A percentile compares a stretch with the other conserved stretches of the same genome.
Conservation (phyloP, 2,113 vertebrate species). For the Prionailurus viverrinus region DNA sequence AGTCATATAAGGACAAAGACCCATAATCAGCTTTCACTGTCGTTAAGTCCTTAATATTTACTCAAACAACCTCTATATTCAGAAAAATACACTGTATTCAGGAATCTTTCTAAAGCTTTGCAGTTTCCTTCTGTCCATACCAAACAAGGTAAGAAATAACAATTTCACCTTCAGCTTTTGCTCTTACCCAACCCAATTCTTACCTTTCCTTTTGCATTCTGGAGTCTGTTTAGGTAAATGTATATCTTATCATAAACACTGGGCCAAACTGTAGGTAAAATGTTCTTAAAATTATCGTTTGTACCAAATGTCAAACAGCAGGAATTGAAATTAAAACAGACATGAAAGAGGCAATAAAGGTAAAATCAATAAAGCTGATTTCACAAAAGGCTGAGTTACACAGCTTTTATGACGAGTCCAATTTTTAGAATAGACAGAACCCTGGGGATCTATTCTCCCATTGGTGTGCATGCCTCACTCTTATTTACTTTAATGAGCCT, state of each 20-base stretch:
- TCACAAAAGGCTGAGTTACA: constrained; percentile 58
- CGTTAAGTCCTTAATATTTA: constrained; percentile 31
- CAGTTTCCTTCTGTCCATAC: not conserved
- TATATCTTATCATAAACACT: not conserved
- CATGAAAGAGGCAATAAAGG: constrained; percentile 60
- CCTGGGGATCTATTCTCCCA: not conserved
- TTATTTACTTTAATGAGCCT: constrained; percentile 71
- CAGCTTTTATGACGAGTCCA: constrained; percentile 42
- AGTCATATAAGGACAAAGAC: not conserved
- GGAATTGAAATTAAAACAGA: constrained; percentile 75
- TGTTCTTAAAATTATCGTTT: constrained; percentile 44
- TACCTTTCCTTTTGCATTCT: not conserved
- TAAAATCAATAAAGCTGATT: constrained; percentile 73
- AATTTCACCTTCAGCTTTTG: not conserved
- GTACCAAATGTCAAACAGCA: constrained; percentile 67
- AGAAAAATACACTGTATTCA: constrained; percentile 24
- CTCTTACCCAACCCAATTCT: not conserved
- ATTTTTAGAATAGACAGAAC: constrained; percentile 17
- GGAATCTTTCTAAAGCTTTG: not conserved
- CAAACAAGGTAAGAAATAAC: not conserved
- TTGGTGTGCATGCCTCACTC: not conserved
- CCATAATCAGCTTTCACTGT: not conserved
- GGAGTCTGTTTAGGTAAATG: constrained; percentile 47
- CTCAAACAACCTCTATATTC: not conserved
- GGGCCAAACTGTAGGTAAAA: constrained; percentile 63